Evolutionary conservation across 2,888 invertebrate genomes (phyloP).

Genomic region (Neoascia interrupta): DNA sequence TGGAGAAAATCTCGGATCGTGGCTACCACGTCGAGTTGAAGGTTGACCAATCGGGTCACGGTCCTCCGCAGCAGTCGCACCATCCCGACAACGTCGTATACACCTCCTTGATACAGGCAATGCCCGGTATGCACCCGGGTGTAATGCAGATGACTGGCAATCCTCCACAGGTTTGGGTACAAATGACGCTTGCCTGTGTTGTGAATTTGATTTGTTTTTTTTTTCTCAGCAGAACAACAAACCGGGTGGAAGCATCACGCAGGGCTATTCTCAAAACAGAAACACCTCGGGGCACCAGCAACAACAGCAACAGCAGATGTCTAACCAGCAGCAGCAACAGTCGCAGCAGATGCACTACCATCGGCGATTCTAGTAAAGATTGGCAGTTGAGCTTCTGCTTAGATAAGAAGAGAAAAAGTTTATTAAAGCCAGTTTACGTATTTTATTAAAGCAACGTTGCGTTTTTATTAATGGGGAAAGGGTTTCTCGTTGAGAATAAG

Average conservation of each 20-base stretch:
- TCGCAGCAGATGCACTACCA: conserved; percentile 76
- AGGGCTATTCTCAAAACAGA: conserved; percentile 90
- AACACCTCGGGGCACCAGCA: conserved; percentile 71
- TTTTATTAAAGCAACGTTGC: too few species aligned
- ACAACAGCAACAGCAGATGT: conserved; percentile 75
- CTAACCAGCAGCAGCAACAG: conserved; percentile 73
- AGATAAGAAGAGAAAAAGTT: too few species aligned
- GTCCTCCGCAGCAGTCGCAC: conserved; percentile 74
- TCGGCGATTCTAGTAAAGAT: conserved; percentile 73
- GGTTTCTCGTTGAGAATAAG: too few species aligned
- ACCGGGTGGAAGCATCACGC: conserved; percentile 90
- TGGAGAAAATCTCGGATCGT: conserved; percentile 78
- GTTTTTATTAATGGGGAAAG: too few species aligned
- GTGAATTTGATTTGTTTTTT: conserved; percentile 2
- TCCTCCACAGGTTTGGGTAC: conserved; percentile 74
- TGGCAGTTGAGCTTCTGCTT: too few species aligned
- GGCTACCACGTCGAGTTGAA: conserved; percentile 78
- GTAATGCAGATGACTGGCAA: conserved; percentile 77
- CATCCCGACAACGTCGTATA: conserved; percentile 77
- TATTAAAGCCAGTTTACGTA: too few species aligned
- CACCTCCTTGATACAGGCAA: conserved; percentile 76
- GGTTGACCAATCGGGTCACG: conserved; percentile 75
- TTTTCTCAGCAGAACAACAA: conserved; percentile 86
- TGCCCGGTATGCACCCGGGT: conserved; percentile 77
- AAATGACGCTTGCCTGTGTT: not conserved